Conservation (phyloP, 2,797 vertebrate genomes). For the Spatula versicolor region DNA sequence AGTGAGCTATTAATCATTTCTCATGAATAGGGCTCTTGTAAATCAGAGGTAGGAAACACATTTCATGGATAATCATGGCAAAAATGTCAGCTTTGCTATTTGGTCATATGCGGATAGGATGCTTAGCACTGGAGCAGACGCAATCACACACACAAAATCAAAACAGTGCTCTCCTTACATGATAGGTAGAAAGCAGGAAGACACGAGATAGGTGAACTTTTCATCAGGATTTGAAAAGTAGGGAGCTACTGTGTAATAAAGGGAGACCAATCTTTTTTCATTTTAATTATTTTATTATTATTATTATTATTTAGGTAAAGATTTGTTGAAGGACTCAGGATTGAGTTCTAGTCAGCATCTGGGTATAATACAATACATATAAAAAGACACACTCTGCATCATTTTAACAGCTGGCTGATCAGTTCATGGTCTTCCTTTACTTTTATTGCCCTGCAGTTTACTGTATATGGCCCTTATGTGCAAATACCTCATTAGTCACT, state of each 20-base stretch:
- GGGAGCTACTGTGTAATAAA: background rate
- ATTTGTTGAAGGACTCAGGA: background rate
- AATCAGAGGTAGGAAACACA: conserved; percentile 71
- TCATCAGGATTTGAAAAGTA: conserved; percentile 37
- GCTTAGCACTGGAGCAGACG: conserved; percentile 17
- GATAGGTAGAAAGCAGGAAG: background rate
- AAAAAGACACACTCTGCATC: conserved; percentile 31
- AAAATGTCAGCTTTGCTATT: conserved; percentile 63
- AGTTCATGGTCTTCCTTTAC: conserved; percentile 47
- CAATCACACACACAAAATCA: conserved; percentile 47
- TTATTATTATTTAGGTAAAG: background rate
- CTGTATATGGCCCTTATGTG: conserved; percentile 37
- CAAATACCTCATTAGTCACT: conserved; percentile 67
- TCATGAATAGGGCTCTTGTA: conserved; percentile 68
- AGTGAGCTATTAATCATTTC: conserved; percentile 76
- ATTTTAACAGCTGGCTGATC: conserved; percentile 65
- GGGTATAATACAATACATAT: conserved; percentile 46
- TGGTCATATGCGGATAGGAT: conserved; percentile 56
- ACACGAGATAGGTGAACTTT: conserved; percentile 13
- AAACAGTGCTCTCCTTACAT: conserved; percentile 17
- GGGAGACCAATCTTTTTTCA: background rate
- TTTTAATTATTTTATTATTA: too few relatives aligned
- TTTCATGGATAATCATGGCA: conserved; percentile 42
- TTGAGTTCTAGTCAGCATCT: conserved; percentile 29
- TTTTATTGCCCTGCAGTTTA: conserved; percentile 52